Evolutionary conservation across 2,888 invertebrate species (phyloP).

Genomic region (Helicoverpa assulta): DNA sequence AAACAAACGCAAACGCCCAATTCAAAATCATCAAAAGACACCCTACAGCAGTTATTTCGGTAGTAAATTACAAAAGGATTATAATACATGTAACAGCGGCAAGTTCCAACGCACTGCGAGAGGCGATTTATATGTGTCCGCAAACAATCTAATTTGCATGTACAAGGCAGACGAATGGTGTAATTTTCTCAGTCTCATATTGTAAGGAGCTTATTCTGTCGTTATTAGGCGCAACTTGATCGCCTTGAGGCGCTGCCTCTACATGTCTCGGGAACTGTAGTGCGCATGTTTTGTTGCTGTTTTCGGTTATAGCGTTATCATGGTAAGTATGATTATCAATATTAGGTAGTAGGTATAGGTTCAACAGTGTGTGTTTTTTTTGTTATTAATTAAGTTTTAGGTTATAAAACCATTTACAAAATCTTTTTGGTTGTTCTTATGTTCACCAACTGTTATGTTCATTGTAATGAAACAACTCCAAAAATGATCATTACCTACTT

Average conservation of each 20-base stretch:
- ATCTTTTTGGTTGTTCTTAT: too few species aligned
- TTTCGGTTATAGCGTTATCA: neutral
- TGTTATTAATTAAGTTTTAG: too few species aligned
- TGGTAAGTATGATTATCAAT: neutral
- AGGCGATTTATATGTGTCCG: slow-evolving; percentile 78
- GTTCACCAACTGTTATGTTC: too few species aligned
- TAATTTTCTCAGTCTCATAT: slow-evolving; percentile 78
- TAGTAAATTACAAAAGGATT: slow-evolving; percentile 64
- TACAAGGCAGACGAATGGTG: slow-evolving; percentile 76
- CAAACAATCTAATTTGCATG: slow-evolving; percentile 82
- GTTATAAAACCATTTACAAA: too few species aligned
- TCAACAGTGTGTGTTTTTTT: too few species aligned
- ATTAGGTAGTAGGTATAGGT: too few species aligned
- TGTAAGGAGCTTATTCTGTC: slow-evolving; percentile 67
- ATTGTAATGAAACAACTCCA: too few species aligned
- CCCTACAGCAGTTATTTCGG: slow-evolving; percentile 49
- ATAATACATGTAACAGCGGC: slow-evolving; percentile 61
- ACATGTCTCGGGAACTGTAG: slow-evolving; percentile 25
- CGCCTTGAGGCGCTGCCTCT: slow-evolving; percentile 47
- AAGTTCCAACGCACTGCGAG: slow-evolving; percentile 68
- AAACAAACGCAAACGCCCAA: neutral
- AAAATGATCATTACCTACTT: neutral
- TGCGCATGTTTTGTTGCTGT: slow-evolving; percentile 3
- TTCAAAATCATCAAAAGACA: slow-evolving; percentile 22
- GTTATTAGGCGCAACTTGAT: slow-evolving; percentile 63